These are phyloP conservation scores for Chymomyza caudatula DNA, from an alignment of 2,888 invertebrate genomes.

Conservation along the genomic window DNA sequence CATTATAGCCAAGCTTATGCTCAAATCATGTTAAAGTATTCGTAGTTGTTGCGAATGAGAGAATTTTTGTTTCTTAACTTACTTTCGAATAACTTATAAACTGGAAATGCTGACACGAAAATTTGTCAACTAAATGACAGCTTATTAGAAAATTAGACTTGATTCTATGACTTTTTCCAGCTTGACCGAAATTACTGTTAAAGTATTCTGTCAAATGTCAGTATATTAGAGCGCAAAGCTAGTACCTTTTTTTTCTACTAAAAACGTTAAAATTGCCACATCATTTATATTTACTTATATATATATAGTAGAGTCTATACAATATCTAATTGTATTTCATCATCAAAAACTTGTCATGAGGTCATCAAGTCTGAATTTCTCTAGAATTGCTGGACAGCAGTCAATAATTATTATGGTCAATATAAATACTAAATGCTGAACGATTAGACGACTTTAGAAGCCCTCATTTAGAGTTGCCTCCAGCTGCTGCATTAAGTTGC, in stretches of 20 bases:
- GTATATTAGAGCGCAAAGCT: neutral
- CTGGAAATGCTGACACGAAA: neutral
- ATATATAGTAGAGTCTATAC: conserved; percentile 17
- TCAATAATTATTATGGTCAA: conserved; percentile 18
- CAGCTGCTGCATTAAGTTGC: neutral
- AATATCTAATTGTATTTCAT: conserved; percentile 44
- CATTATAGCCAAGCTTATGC: too few relatives aligned
- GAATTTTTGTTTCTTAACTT: too few relatives aligned
- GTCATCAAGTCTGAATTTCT: conserved; percentile 29
- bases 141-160: neutral
- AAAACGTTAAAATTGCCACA: neutral
- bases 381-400: conserved; percentile 14
- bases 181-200: neutral
- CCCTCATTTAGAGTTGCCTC: neutral
- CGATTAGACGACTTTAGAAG: neutral
- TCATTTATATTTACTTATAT: conserved; percentile 7
- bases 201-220: neutral
- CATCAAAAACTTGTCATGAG: conserved; percentile 40
- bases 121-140: neutral
- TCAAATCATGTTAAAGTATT: too few relatives aligned
- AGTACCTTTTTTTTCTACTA: neutral
- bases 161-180: neutral
- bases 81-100: neutral
- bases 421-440: neutral
- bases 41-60: too few relatives aligned